Evolutionary conservation across 2,113 vertebrate species (phyloP).

Genomic region (Sphaerodactylus townsendi): DNA sequence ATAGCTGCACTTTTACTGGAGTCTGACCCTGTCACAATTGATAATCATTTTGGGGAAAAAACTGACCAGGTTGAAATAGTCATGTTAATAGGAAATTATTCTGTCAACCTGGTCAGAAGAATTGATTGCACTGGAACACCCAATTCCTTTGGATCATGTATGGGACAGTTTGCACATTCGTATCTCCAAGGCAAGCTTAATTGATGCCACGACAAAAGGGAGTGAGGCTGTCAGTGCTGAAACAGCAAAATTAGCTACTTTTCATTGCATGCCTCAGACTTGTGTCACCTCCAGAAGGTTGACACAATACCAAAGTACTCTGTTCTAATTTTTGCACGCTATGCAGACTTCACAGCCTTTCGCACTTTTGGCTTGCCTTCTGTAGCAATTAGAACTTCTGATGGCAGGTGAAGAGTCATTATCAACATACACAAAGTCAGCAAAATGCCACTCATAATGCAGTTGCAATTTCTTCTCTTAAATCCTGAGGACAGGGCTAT

Average conservation of each 20-base stretch:
- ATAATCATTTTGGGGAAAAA: not conserved
- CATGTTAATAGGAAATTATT: too few species aligned
- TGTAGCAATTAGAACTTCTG: slow-evolving; percentile 17
- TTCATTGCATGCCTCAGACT: not conserved
- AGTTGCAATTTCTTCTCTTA: not conserved
- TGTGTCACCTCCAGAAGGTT: not conserved
- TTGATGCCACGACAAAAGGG: not conserved
- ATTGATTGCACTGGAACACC: not conserved
- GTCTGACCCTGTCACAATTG: too few species aligned
- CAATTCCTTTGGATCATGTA: not conserved
- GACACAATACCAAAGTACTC: not conserved
- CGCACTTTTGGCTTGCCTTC: slow-evolving; percentile 14
- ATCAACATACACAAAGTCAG: not conserved
- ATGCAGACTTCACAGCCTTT: slow-evolving; percentile 26
- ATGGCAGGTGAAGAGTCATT: not conserved
- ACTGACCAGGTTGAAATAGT: not conserved
- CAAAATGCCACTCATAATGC: slow-evolving; percentile 13
- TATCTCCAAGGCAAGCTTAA: not conserved
- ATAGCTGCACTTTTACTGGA: too few species aligned
- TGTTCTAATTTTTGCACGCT: slow-evolving; percentile 34
- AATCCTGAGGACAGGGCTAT: not conserved
- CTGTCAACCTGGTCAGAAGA: not conserved
- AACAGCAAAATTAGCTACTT: not conserved
- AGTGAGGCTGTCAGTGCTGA: not conserved
- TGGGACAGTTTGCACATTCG: not conserved